Evolutionary conservation across 1,140 invertebrate genomes (phyloP).

Genomic region (Danaus melanippus): DNA sequence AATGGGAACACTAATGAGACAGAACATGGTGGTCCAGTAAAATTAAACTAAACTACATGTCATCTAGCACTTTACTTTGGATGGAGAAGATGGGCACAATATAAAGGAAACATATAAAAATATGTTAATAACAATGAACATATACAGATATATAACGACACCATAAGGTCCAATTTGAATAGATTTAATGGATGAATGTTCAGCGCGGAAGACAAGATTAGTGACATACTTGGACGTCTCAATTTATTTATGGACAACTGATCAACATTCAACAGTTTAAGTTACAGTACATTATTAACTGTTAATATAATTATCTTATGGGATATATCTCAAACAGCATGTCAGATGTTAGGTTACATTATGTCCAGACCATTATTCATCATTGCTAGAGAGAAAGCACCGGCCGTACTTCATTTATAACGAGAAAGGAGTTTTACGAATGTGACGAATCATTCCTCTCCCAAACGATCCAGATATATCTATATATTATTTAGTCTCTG

Average conservation of each 20-base stretch:
- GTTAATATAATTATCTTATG: too few species aligned
- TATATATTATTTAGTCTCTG: slow-evolving; percentile 35
- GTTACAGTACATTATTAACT: background rate
- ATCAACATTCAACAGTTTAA: slow-evolving; percentile 9
- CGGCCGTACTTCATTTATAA: slow-evolving; percentile 31
- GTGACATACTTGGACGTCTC: slow-evolving; percentile 52
- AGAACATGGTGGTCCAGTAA: slow-evolving; percentile 30
- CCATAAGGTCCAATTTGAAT: slow-evolving; percentile 12
- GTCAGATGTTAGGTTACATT: too few species aligned
- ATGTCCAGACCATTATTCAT: too few species aligned
- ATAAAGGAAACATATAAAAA: too few species aligned
- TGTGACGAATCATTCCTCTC: background rate
- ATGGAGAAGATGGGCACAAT: too few species aligned
- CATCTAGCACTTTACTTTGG: too few species aligned
- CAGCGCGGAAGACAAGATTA: slow-evolving; percentile 35
- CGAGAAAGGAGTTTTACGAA: slow-evolving; percentile 27
- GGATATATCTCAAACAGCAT: too few species aligned
- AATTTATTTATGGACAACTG: slow-evolving; percentile 46
- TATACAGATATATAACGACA: background rate
- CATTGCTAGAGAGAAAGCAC: background rate
- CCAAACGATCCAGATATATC: slow-evolving; percentile 2
- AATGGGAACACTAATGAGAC: slow-evolving; percentile 52
- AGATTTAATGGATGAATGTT: slow-evolving; percentile 15
- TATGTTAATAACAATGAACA: too few species aligned
- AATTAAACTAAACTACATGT: slow-evolving; percentile 26